Evolutionary conservation across 2,113 vertebrate genomes (phyloP).

Genomic region (Pachyramphus minor): DNA sequence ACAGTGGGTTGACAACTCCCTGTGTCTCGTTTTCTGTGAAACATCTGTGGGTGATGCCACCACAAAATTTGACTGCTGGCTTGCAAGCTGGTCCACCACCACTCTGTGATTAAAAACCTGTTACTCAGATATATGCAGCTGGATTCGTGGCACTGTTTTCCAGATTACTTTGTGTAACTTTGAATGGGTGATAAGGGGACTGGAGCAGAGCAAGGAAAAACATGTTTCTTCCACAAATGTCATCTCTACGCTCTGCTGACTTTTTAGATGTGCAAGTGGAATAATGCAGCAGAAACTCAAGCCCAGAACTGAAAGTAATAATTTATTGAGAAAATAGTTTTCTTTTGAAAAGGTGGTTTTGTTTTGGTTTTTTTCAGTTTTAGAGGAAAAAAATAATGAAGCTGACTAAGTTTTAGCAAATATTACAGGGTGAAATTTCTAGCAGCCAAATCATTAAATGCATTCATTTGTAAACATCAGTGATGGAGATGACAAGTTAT

Average conservation of each 20-base stretch:
- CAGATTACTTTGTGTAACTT: neutral
- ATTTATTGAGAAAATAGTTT: neutral
- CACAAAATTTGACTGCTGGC: slow-evolving; percentile 51
- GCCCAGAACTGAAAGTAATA: neutral
- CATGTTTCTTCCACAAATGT: neutral
- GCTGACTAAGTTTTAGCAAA: neutral
- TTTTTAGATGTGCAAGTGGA: neutral
- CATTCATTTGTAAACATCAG: slow-evolving; percentile 41
- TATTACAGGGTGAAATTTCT: neutral
- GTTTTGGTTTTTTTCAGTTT: neutral
- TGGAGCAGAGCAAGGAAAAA: neutral
- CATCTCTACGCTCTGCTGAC: neutral
- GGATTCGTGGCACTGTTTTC: neutral
- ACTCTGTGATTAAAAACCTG: slow-evolving; percentile 38
- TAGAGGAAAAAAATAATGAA: neutral
- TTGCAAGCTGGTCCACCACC: slow-evolving; percentile 11
- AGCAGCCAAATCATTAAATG: neutral
- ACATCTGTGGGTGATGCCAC: slow-evolving; percentile 59
- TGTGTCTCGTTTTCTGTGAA: slow-evolving; percentile 48
- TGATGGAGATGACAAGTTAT: slow-evolving; percentile 2
- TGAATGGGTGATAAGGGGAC: neutral
- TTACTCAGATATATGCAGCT: neutral
- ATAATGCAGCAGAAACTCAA: neutral
- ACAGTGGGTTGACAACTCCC: slow-evolving; percentile 51
- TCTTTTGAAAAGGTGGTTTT: neutral